phyloP scores from a whole-genome alignment of 2,113 vertebrate species.

The Panthera uncia region DNA sequence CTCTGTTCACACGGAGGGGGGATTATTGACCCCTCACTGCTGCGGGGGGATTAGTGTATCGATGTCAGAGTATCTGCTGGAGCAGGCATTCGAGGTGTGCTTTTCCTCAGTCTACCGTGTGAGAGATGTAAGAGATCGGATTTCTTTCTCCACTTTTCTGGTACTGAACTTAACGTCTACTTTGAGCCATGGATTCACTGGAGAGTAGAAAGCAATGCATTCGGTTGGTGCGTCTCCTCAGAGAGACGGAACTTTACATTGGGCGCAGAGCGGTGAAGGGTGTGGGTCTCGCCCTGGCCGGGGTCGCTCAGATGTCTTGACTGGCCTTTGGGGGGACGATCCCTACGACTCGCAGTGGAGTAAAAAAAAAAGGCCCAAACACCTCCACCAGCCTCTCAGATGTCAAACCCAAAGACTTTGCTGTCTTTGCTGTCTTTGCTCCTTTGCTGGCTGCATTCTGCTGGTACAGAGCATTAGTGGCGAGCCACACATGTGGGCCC shows the following conservation, averaged over 20 bases:
- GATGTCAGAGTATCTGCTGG: accelerated
- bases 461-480: accelerated
- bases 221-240: not conserved
- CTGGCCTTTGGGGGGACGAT: too few relatives aligned
- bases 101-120: not conserved
- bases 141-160: not conserved
- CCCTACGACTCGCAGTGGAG: accelerated
- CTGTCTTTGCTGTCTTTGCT: too few relatives aligned
- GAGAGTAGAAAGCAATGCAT: not conserved
- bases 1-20: accelerated
- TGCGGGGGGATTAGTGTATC: accelerated
- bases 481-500: accelerated
- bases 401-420: not conserved
- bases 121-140: not conserved
- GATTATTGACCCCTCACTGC: accelerated
- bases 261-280: accelerated
- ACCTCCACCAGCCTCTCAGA: not conserved
- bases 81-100: accelerated
- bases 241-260: not conserved
- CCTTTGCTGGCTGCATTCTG: not conserved
- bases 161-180: not conserved
- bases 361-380: not conserved
- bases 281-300: accelerated
- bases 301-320: not conserved
- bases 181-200: not conserved